Conservation (phyloP, 2,113 vertebrate genomes). For the Crocuta crocuta region DNA sequence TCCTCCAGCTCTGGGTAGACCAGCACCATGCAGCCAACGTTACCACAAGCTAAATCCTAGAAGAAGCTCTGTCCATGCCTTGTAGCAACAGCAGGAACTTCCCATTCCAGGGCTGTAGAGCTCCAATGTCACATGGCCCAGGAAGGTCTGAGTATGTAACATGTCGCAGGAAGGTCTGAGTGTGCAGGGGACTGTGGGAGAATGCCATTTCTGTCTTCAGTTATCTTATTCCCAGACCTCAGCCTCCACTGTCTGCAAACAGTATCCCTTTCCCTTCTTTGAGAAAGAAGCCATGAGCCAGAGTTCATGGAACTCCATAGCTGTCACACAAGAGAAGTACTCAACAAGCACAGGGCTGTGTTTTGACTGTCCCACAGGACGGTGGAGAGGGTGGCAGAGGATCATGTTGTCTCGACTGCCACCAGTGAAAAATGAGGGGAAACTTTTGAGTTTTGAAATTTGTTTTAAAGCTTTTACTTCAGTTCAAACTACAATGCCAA, state of each 20-base stretch:
- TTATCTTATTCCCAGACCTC: neutral
- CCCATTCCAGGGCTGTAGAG: no score
- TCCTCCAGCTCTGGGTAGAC: neutral
- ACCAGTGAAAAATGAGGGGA: neutral
- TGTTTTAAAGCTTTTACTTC: neutral
- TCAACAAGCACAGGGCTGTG: neutral
- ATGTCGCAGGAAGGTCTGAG: neutral
- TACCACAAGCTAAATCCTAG: neutral
- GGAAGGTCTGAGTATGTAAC: neutral
- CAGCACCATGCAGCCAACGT: neutral
- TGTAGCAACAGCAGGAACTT: neutral
- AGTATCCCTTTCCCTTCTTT: neutral
- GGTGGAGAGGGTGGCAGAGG: neutral
- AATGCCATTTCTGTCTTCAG: neutral
- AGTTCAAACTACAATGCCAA: neutral
- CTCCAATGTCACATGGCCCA: no score
- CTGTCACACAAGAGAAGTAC: neutral
- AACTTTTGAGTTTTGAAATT: neutral
- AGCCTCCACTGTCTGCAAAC: neutral
- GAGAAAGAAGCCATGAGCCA: neutral
- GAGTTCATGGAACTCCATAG: neutral
- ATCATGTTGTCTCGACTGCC: rapidly evolving
- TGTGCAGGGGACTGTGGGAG: neutral
- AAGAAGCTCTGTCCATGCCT: neutral
- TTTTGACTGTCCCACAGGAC: neutral